Conservation (phyloP, 2,888 invertebrate species). For the Eristalis arbustorum region DNA sequence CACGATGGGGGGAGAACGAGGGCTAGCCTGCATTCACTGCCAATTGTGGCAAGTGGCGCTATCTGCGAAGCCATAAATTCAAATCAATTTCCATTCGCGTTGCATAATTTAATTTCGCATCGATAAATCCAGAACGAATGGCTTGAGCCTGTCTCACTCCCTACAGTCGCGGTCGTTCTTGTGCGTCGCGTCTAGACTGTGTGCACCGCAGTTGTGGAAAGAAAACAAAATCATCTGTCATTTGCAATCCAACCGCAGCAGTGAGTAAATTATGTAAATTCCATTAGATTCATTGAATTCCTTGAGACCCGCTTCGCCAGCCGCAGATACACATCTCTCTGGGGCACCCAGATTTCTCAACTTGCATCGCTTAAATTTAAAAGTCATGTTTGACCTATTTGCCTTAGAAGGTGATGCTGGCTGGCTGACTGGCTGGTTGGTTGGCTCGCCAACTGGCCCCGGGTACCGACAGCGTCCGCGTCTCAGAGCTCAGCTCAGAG, state of each 20-base stretch:
- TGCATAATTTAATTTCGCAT: constrained; percentile 57
- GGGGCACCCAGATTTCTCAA: constrained; percentile 51
- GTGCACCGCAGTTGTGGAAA: constrained; percentile 6
- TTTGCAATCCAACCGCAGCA: constrained; percentile 61
- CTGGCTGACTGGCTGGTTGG: background rate
- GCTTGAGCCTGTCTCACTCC: background rate
- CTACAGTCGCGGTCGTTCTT: background rate
- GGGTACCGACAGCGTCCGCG: background rate
- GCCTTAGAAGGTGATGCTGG: constrained; percentile 49
- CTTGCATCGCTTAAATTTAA: constrained; percentile 64
- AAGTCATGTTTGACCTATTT: constrained; percentile 71
- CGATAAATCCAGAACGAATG: constrained; percentile 31
- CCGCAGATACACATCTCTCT: constrained; percentile 47
- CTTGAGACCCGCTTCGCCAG: constrained; percentile 71
- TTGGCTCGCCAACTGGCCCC: background rate
- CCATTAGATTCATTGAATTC: constrained; percentile 77
- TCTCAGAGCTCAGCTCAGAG: background rate
- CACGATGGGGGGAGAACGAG: background rate
- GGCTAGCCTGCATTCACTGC: constrained; percentile 2
- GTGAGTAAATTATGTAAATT: constrained; percentile 72
- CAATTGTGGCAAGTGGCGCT: constrained; percentile 51
- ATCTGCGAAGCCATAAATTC: constrained; percentile 61
- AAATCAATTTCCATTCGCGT: constrained; percentile 61
- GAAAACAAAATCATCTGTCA: constrained; percentile 60
- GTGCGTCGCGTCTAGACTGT: background rate